Evolutionary conservation across 2,888 invertebrate species (phyloP), one percentile per base, ranked within the genome.

Genomic region (Drosophila mimetica): DNA sequence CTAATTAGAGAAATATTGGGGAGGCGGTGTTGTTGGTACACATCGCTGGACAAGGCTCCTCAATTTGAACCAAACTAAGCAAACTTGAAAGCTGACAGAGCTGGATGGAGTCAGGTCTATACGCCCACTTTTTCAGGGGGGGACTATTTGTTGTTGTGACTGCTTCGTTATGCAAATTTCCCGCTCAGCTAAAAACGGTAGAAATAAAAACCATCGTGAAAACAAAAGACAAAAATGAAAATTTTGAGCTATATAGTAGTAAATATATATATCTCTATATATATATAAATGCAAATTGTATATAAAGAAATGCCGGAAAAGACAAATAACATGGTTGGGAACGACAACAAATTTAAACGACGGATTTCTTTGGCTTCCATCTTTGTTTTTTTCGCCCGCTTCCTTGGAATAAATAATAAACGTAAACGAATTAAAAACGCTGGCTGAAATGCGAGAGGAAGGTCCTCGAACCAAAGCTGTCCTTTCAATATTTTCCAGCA

Each of bases 381-480:
- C 18, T 32, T 25, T 41, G 37, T 39, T 41, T 47, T 53, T 54
- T 75, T 58, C 66, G 64, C 69, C 70, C 65, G 39, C 18, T 54
- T 34, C 39, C 25, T 28, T 39, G 80, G 88, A 84, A 88, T 88
- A 88, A 89, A 88, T 89, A 88, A 88, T 89, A 88, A 89, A 86
- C 86, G 88, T 89, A 88, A 89, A 89, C 89, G 89, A 88, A 88
- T 88, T 89, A 88, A 89, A 88, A 88, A 77, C 75, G 78, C 51
- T 72, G 76, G 18, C 70, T 76, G 59, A 81, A 81, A 78, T n/a
- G 8, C 14, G 41, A 9, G 2, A 6, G 16, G 5, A 22, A 22
- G 44, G 37, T 34, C 46, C 37, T 28, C 22, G 32, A 28, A 20
- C 25, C 34, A 39, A 25, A 37, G 48, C 28, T 34, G 41, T 41